Conservation (phyloP, 23 tunicate species). For the Ascidia mentula region DNA sequence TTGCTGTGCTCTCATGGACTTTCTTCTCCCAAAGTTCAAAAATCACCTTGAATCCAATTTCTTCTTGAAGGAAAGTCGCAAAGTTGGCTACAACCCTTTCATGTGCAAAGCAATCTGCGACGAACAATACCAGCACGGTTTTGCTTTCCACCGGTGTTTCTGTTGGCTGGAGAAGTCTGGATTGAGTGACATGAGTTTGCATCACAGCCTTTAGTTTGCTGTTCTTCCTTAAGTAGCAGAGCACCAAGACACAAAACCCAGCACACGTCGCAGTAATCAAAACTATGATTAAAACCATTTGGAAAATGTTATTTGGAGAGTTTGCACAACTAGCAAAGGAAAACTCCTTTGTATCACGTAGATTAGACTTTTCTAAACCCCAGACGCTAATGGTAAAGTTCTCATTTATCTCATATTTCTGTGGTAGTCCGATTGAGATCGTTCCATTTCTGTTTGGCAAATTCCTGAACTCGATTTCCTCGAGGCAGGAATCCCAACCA, state of each 20-base stretch:
- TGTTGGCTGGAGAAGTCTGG: not conserved
- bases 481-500: not conserved
- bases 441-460: not conserved
- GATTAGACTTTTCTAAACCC: not conserved
- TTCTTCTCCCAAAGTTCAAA: slow-evolving; percentile 21
- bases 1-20: not conserved
- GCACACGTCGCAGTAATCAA: not conserved
- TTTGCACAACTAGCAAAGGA: not conserved
- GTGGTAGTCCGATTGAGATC: not conserved
- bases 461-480: not conserved
- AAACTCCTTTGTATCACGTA: not conserved
- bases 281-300: not conserved
- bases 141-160: not conserved
- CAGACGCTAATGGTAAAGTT: not conserved
- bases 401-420: not conserved
- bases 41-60: slow-evolving; percentile 51
- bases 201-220: not conserved
- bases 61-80: slow-evolving; percentile 48
- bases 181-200: not conserved
- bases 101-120: slow-evolving; percentile 16
- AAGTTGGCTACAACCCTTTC: slow-evolving; percentile 26
- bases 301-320: not conserved
- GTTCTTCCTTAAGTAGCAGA: not conserved
- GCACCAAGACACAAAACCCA: not conserved
- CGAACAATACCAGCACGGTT: not conserved